Percentiles rank a stretch among this genome's conserved stretches.
Conservation (phyloP, 1,140 invertebrate genomes). For the Stegodyphus dumicola region DNA sequence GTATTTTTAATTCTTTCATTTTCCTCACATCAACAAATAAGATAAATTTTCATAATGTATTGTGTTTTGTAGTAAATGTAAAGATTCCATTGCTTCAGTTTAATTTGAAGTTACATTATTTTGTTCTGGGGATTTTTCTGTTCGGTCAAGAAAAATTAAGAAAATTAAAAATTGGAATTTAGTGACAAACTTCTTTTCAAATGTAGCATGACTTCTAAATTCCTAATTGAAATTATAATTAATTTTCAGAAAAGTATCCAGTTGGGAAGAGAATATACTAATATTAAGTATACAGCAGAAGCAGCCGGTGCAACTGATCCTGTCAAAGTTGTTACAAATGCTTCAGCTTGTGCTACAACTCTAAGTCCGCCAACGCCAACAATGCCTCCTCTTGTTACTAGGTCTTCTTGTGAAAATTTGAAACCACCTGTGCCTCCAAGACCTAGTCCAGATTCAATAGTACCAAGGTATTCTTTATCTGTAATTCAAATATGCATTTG, state of each 20-base stretch:
- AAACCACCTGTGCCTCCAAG: conserved; percentile 62
- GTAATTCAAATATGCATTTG: too few relatives aligned
- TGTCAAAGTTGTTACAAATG: conserved; percentile 56
- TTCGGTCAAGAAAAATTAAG: too few relatives aligned
- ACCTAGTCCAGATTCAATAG: conserved; percentile 50
- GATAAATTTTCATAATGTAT: too few relatives aligned
- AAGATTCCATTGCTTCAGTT: too few relatives aligned
- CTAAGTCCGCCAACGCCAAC: conserved; percentile 60
- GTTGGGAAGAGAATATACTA: conserved; percentile 89
- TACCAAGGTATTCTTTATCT: conserved; percentile 44
- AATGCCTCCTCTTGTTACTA: conserved; percentile 63
- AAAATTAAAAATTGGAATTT: too few relatives aligned
- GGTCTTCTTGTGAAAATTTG: conserved; percentile 60
- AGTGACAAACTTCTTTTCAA: too few relatives aligned
- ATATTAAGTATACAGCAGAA: conserved; percentile 76
- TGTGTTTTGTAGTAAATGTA: too few relatives aligned
- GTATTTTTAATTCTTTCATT: too few relatives aligned
- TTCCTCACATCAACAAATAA: too few relatives aligned
- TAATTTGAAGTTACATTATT: too few relatives aligned
- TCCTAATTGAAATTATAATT: neutral
- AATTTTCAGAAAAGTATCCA: conserved; percentile 78
- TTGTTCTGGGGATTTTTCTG: too few relatives aligned
- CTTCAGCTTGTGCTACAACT: conserved; percentile 37
- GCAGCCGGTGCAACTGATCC: conserved; percentile 66
- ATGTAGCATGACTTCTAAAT: too few relatives aligned